Base-by-base conservation (phyloP, 1,140 invertebrate species). In the Brachionus calyciflorus region DNA sequence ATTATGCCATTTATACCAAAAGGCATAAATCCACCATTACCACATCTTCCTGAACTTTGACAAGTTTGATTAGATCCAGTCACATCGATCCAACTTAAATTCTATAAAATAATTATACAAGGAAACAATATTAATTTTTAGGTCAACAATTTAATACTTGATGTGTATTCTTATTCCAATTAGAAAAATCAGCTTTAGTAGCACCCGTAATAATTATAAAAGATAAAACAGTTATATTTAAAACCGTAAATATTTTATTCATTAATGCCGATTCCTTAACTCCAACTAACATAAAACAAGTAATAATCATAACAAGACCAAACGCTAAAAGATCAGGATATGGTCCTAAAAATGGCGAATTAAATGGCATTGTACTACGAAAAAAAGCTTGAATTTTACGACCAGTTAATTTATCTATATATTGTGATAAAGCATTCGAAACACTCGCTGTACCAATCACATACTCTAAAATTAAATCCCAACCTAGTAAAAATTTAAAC, bases 391-490 rank as follows among this genome's bases (percentile, higher is more conserved):
- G 78, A 9, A 85, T 83, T 12, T 77, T 76, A 51, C 82, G 80
- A 78, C 83, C 73, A 33, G 82, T 79, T 17, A 85, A 78, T 0
- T 82, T 81, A 33, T 76, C 73, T 30, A 77, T 46, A 26, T 78
- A 40, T 6, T 40, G n/a, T 14, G 21, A 77, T 65, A 77, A 46
- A 78, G 69, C 48, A 19, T 63, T 46, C 5, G 46, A 21, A 60
- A 65, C 60, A 65, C 60, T 65, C 24, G 60, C 28, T 77, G 77
- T 78, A 90, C 91, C 91, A 78, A 93, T 91, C 89, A 93, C 91
- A 80, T 94, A 91, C 82, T 94, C 92, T 63, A 94, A 83, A 49
- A 93, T 87, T 78, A 94, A 92, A 81, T 93, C 93, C 92, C 92
- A 94, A 19, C 92, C 60, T 65, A 19, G 17, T 40, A 37, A 37